Evolutionary conservation across 2,113 vertebrate species (phyloP).

Genomic region (Corythaeola cristata): DNA sequence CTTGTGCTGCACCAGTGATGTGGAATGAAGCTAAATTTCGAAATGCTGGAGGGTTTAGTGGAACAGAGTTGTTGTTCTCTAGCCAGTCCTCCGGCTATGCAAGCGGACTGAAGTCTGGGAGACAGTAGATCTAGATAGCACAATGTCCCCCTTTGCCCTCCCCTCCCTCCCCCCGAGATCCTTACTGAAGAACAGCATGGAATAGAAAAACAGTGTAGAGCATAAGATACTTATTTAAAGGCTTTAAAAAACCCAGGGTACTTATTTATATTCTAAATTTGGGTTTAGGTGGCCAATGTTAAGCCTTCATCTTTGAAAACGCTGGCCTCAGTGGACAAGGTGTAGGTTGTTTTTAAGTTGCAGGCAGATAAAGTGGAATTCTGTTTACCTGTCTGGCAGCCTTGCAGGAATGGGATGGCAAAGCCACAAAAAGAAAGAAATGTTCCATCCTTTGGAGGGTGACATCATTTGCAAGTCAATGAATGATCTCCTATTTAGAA

Average conservation of each 20-base stretch:
- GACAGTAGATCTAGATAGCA: neutral
- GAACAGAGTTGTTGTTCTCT: neutral
- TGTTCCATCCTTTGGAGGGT: neutral
- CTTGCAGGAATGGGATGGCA: neutral
- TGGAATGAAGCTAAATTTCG: neutral
- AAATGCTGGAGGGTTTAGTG: neutral
- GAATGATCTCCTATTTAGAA: neutral
- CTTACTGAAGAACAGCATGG: neutral
- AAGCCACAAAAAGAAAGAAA: neutral
- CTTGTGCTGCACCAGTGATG: neutral
- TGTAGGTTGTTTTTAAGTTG: neutral
- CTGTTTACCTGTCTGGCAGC: constrained; percentile 25
- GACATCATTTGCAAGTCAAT: neutral
- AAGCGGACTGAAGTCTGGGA: neutral
- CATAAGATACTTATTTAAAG: neutral
- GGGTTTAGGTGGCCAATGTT: neutral
- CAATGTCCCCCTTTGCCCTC: neutral
- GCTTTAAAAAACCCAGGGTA: neutral
- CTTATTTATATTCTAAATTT: neutral
- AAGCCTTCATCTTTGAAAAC: neutral
- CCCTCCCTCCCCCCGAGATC: neutral
- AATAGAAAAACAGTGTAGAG: neutral
- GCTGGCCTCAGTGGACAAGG: neutral
- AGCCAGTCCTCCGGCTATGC: neutral
- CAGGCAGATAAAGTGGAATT: neutral